These are phyloP conservation scores for Trochalopteron elliotii DNA, from an alignment of 2,113 vertebrate species.

Conservation along the genomic window DNA sequence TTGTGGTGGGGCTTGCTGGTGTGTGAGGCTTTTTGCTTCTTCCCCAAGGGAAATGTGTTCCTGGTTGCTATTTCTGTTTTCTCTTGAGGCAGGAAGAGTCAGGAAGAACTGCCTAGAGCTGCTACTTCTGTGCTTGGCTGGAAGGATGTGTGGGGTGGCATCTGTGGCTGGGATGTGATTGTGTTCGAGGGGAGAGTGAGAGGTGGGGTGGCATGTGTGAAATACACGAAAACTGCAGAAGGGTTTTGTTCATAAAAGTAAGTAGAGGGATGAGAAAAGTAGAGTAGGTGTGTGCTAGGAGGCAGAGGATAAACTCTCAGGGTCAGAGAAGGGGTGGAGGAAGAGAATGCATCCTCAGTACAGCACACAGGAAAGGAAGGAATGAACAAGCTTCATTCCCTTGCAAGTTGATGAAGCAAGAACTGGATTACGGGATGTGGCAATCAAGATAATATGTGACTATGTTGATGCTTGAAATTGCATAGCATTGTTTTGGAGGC, in stretches of 20 bases:
- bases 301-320: not conserved
- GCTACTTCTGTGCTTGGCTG: not conserved
- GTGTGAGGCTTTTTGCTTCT: not conserved
- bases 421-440: not conserved
- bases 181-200: not conserved
- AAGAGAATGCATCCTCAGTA: not conserved
- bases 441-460: not conserved
- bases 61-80: not conserved
- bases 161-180: not conserved
- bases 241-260: not conserved
- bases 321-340: not conserved
- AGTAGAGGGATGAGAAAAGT: not conserved
- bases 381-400: not conserved
- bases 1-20: not conserved
- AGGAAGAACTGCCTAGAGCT: not conserved
- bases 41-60: not conserved
- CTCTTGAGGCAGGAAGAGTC: not conserved
- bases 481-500: not conserved
- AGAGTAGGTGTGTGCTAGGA: not conserved
- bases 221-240: not conserved
- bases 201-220: not conserved
- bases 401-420: not conserved
- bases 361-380: not conserved
- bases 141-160: not conserved
- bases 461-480: not conserved